phyloP scores from a whole-genome alignment of 2,113 vertebrate species.

The Microcebus griseorufus region DNA sequence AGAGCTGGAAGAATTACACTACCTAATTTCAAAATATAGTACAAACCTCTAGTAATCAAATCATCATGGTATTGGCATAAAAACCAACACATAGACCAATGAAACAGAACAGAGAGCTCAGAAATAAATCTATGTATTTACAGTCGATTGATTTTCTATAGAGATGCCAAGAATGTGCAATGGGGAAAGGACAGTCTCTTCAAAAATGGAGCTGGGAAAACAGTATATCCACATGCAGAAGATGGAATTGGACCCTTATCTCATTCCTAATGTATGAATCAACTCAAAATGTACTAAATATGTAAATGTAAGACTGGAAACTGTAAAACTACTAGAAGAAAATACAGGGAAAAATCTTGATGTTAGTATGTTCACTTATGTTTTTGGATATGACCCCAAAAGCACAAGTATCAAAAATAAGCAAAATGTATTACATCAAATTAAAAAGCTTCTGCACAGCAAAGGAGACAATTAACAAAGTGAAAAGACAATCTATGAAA shows the following conservation, averaged over 20 bases:
- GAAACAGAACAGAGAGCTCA: neutral
- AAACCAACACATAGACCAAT: neutral
- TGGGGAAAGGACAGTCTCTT: neutral
- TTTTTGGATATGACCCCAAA: neutral
- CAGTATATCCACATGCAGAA: neutral
- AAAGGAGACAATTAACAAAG: neutral
- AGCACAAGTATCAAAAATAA: neutral
- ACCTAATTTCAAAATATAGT: neutral
- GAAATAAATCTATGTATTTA: neutral
- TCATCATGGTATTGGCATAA: neutral
- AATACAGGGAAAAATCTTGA: neutral
- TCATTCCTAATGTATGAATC: neutral
- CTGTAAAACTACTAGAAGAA: neutral
- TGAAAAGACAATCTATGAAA: neutral
- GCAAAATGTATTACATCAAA: neutral
- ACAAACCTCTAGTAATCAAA: neutral
- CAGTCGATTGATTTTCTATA: neutral
- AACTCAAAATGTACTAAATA: neutral
- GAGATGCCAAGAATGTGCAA: neutral
- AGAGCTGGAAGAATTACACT: neutral
- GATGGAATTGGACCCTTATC: neutral
- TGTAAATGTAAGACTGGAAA: neutral
- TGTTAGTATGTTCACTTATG: neutral
- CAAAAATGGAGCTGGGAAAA: neutral
- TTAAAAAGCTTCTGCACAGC: neutral